Conservation (phyloP, 2,888 invertebrate genomes). For the Cataglyphis albicans region DNA sequence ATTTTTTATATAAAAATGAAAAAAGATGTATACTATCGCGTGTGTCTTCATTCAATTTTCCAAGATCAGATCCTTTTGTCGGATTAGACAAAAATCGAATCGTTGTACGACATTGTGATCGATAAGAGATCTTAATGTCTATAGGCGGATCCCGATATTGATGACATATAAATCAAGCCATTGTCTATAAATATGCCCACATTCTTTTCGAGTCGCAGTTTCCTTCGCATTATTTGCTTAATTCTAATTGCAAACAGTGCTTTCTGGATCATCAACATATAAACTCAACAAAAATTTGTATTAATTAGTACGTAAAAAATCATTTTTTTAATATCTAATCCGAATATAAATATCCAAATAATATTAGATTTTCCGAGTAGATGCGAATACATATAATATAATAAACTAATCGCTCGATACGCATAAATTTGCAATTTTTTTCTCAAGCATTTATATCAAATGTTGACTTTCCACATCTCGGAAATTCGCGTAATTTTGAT, state of each 20-base stretch:
- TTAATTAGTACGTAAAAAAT: neutral
- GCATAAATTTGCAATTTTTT: neutral
- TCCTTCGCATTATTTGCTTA: neutral
- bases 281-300: neutral
- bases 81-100: constrained; percentile 10
- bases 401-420: neutral
- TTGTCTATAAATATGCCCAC: neutral
- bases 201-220: neutral
- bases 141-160: constrained; percentile 45
- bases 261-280: neutral
- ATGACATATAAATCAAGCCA: constrained; percentile 48
- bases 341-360: neutral
- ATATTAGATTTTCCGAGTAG: neutral
- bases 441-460: neutral
- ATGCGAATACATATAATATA: no score
- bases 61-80: neutral
- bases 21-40: neutral
- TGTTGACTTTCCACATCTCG: neutral
- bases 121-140: constrained; percentile 56
- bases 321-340: neutral
- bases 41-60: neutral
- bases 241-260: neutral
- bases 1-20: neutral
- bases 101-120: constrained; percentile 36
- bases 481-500: neutral